Base-by-base conservation (phyloP, 2,888 invertebrate species). In the Chloromyia formosa region DNA sequence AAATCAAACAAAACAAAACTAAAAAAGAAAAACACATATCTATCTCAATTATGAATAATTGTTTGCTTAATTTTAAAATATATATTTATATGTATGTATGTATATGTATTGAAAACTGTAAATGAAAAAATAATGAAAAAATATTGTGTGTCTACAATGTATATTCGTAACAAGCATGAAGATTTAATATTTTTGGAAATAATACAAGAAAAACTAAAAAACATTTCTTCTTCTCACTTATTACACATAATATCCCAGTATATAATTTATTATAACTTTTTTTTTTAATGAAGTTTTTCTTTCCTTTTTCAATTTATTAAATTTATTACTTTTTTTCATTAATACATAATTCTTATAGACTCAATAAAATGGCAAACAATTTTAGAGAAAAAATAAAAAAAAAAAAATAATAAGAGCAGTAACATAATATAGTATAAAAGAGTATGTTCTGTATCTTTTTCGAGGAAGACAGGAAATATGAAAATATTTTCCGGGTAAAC, bases 281-380 rank as follows among this genome's bases (percentile, higher is more conserved):
- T n/a, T n/a, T n/a, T n/a, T n/a, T 2, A 56, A 56, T 16, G 18
- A 20, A 20, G 9, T 20, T 2, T 16, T 18, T 56, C 22, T 56
- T 18, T 56, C 18, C 18, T 18, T 60, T 60, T 20, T 27, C 7
- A 22, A 12, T 58, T 58, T 60, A 23, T 60, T 23, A 27, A 60
- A 23, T 60, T 60, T 58, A 58, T 60, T 58, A 58, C n/a, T n/a
- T n/a, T 12, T 54, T 12, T 42, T 35, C 23, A 42, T 49, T 42
- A 66, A 42, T 66, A 66, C 42, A 49, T 66, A 66, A 66, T 45
- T 45, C 66, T 66, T 66, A 66, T 14, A 49, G 45, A 66, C 42
- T 71, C 56, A 71, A 71, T 56, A 71, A 53, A 71, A 71, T 71
- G 71, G 71, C 71, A 71, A 71, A 71, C 58, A 71, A 58, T 71